Percentiles rank a stretch among this genome's conserved stretches.
Evolutionary conservation across 2,888 invertebrate species (phyloP).

Genomic region (Portevinia maculata): DNA sequence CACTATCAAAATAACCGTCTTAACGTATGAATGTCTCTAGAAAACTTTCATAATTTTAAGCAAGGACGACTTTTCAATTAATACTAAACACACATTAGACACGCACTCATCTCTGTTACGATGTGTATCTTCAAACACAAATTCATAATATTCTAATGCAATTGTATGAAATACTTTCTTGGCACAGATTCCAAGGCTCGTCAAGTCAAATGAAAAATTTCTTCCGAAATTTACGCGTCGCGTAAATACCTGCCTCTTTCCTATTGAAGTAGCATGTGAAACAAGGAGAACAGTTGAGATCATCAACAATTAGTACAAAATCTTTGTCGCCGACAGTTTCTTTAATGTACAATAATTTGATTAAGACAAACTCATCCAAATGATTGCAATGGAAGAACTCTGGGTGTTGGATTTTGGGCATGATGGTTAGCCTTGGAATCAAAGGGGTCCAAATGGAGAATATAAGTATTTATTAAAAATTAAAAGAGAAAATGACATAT

Average conservation of each 20-base stretch:
- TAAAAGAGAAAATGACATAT: too few species aligned
- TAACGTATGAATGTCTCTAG: constrained; percentile 22
- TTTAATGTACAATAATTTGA: too few species aligned
- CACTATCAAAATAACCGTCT: background rate
- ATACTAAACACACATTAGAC: constrained; percentile 56
- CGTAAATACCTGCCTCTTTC: background rate
- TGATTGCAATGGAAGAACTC: too few species aligned
- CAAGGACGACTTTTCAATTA: constrained; percentile 67
- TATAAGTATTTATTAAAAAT: too few species aligned
- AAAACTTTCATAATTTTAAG: constrained; percentile 59
- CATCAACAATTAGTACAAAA: too few species aligned
- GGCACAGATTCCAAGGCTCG: background rate
- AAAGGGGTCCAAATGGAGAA: too few species aligned
- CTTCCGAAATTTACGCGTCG: constrained; percentile 36
- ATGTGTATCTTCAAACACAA: constrained; percentile 41
- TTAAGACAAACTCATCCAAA: too few species aligned
- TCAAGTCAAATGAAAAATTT: constrained; percentile 25
- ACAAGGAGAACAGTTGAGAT: too few species aligned
- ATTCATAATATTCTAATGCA: constrained; percentile 63
- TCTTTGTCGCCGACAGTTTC: too few species aligned
- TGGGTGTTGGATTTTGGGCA: too few species aligned
- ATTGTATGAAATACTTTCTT: constrained; percentile 53
- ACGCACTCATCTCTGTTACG: constrained; percentile 16
- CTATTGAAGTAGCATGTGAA: too few species aligned
- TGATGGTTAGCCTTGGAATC: too few species aligned